Percentiles rank a stretch among this genome's conserved stretches.
Evolutionary conservation across 2,888 invertebrate species (phyloP).

Genomic region (Ischnura elegans): DNA sequence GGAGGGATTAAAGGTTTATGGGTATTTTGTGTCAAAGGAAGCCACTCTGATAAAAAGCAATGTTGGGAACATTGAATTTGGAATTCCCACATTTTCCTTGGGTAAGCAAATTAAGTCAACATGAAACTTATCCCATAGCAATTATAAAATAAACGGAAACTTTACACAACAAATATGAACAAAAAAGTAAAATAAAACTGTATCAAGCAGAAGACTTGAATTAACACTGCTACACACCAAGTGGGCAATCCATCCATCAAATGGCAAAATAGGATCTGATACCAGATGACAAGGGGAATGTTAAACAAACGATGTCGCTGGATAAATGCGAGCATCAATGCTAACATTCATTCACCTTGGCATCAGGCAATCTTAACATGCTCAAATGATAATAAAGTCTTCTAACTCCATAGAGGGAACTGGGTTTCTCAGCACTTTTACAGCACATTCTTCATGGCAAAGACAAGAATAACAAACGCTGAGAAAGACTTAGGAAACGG

Average conservation of each 20-base stretch:
- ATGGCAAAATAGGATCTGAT: slow-evolving; percentile 11
- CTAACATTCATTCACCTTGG: slow-evolving; percentile 41
- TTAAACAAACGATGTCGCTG: slow-evolving; percentile 29
- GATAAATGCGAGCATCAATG: not conserved
- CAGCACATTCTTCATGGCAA: slow-evolving; percentile 64
- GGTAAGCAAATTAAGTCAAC: slow-evolving; percentile 60
- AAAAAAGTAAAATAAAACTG: slow-evolving; percentile 53
- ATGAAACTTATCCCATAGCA: slow-evolving; percentile 28
- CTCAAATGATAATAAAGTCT: slow-evolving; percentile 52
- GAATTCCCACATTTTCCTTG: slow-evolving; percentile 23
- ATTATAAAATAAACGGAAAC: slow-evolving; percentile 52
- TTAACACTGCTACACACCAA: slow-evolving; percentile 64
- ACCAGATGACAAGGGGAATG: slow-evolving; percentile 55
- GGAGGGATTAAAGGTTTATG: slow-evolving; percentile 13
- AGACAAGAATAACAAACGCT: slow-evolving; percentile 46
- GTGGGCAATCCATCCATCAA: slow-evolving; percentile 43
- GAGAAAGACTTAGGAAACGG: slow-evolving; percentile 51
- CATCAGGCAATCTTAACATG: slow-evolving; percentile 60
- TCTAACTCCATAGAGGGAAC: slow-evolving; percentile 44
- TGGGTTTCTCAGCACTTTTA: slow-evolving; percentile 45
- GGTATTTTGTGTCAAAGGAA: slow-evolving; percentile 28
- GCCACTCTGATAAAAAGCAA: slow-evolving; percentile 58
- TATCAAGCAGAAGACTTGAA: slow-evolving; percentile 48
- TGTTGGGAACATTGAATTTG: slow-evolving; percentile 48
- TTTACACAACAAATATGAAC: slow-evolving; percentile 55